Evolutionary conservation across 2,888 invertebrate genomes (phyloP), one percentile per base, ranked within the genome.

Genomic region (Dione vanillae): DNA sequence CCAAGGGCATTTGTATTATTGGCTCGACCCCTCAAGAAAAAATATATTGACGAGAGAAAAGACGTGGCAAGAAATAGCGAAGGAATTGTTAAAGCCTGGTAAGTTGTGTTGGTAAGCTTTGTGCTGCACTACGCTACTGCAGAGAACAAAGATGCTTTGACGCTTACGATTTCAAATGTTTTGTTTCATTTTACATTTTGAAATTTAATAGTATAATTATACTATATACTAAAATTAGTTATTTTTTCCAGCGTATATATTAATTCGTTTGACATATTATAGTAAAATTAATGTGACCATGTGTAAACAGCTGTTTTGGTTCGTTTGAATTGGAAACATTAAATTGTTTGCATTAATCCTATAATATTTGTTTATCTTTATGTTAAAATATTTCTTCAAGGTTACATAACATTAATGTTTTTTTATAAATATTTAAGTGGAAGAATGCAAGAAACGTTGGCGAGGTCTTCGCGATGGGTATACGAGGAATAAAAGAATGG

Each of bases 401-500:
- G 3, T 45, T 40, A 45, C 6, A 27, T 59, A 41, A 59, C 8
- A 43, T 27, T 45, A 2, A 41, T 27, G 35, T 14, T 16, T 6
- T 16, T 10, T 19, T 12, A 9, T 37, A n/a, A n/a, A 19, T 20
- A 66, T 91, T 90, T 41, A 85, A 94, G 94, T 93, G 79, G 94
- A 93, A 76, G 94, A 94, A 86, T 94, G 94, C 82, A 93, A 94
- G 75, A 94, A 94, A 76, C 88, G 94, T 51, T 94, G 94, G 94
- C 85, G 94, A 66, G 93, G 94, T 14, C 85, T 94, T 56, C 85
- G 94, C 19, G 94, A 94, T 81, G 89, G 94, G 59, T 94, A 94
- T 82, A 90, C 93, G 80, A 92, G 94, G 66, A 91, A 91, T 75
- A 92, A 90, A 71, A 87, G 94, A 41, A 75, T 88, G 62, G 91